Evolutionary conservation across 2,888 invertebrate genomes (phyloP).

Genomic region (Acrocyrtus sp.): DNA sequence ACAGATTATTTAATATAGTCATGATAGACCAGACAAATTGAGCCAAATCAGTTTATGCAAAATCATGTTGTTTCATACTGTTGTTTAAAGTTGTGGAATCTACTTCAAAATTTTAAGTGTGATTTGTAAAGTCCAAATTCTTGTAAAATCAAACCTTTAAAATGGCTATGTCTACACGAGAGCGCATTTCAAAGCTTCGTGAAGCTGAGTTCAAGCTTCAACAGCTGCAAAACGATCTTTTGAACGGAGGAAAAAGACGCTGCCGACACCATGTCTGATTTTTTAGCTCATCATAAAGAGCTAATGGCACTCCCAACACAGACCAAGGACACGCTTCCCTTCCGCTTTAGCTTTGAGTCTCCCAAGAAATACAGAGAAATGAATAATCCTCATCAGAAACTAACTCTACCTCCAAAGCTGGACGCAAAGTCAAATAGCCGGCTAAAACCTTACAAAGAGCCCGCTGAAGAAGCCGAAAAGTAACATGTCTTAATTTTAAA

Average conservation of each 20-base stretch:
- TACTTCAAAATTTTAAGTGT: conserved; percentile 12
- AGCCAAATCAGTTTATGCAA: no score
- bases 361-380: conserved; percentile 5
- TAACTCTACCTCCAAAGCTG: conserved; percentile 18
- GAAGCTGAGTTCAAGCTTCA: conserved; percentile 29
- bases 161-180: conserved; percentile 17
- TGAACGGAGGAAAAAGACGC: not conserved
- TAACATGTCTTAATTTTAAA: no score
- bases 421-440: not conserved
- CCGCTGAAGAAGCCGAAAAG: conserved; percentile 1
- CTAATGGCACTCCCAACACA: conserved; percentile 10
- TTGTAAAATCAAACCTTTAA: not conserved
- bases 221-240: conserved; percentile 20
- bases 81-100: no score
- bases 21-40: no score
- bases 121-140: no score
- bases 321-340: conserved; percentile 11
- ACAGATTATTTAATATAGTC: no score
- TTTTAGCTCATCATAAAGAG: conserved; percentile 23
- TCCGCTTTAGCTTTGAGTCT: conserved; percentile 14
- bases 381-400: conserved; percentile 7
- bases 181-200: conserved; percentile 29
- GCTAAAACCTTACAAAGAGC: not conserved
- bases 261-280: not conserved
- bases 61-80: no score